Evolutionary conservation across 1,140 invertebrate genomes (phyloP).

Genomic region (Trigoniulus corallinus): DNA sequence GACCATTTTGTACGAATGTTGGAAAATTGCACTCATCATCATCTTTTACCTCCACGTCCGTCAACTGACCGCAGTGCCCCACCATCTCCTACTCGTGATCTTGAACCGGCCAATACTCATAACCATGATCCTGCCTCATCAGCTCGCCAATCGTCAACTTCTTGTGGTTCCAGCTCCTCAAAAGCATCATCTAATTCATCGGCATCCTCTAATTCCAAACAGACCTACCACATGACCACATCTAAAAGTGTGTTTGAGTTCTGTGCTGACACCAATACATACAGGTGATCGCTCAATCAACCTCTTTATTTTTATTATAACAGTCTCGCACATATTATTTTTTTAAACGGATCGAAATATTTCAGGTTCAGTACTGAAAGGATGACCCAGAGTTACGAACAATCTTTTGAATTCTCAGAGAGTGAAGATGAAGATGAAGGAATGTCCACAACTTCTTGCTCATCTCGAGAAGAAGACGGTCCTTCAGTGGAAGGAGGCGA

Average conservation of each 20-base stretch:
- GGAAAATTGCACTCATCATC: too few species aligned
- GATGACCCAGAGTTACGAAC: constrained; percentile 10
- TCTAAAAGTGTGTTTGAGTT: neutral
- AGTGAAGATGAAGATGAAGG: constrained; percentile 10
- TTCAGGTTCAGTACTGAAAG: constrained; percentile 3
- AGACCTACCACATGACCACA: neutral
- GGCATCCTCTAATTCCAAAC: too few species aligned
- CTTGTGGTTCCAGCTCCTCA: too few species aligned
- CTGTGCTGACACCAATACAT: constrained; percentile 3
- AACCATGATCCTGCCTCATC: too few species aligned
- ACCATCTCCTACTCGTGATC: too few species aligned
- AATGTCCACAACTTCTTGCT: constrained; percentile 2
- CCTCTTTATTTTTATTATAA: neutral
- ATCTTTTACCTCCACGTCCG: too few species aligned
- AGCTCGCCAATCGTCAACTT: too few species aligned
- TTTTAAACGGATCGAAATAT: neutral
- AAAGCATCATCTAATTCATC: too few species aligned
- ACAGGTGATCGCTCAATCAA: constrained; percentile 4
- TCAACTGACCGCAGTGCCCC: too few species aligned
- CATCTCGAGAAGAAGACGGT: constrained; percentile 1
- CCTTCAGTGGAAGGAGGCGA: constrained; percentile 9
- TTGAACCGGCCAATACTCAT: too few species aligned
- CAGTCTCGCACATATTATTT: neutral
- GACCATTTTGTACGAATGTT: too few species aligned
- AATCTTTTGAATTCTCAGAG: constrained; percentile 10